Percentiles rank a stretch among this genome's conserved stretches.
phyloP scores from a whole-genome alignment of 2,888 invertebrate genomes.

The Lordiphosa fenestrarum region DNA sequence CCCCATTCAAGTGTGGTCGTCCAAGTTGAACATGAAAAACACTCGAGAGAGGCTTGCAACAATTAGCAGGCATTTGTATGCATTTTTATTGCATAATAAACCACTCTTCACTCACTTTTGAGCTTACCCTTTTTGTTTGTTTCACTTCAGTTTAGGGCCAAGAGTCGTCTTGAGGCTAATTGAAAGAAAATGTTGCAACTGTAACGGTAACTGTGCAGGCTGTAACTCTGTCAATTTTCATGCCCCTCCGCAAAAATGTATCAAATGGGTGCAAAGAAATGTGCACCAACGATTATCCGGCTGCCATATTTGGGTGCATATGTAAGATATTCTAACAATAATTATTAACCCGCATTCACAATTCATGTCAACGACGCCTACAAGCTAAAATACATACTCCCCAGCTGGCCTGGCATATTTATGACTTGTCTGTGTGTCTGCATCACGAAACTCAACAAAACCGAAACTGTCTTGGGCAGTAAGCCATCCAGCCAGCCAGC shows the following conservation, averaged over 20 bases:
- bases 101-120: constrained; percentile 11
- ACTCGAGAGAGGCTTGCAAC: constrained; percentile 36
- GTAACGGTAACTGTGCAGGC: not conserved
- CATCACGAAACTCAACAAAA: constrained; percentile 3
- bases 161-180: no score
- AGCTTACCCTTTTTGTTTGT: not conserved
- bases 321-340: constrained; percentile 41
- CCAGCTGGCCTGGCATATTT: constrained; percentile 54
- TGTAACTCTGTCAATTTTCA: constrained; percentile 4
- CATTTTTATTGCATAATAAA: constrained; percentile 55
- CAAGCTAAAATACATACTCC: constrained; percentile 25
- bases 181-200: constrained; percentile 21
- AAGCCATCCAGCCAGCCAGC: constrained; percentile 23
- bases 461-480: constrained; percentile 44
- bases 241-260: constrained; percentile 41
- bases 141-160: no score
- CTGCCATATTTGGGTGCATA: constrained; percentile 4
- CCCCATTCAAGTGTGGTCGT: constrained; percentile 16
- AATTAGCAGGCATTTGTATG: constrained; percentile 43
- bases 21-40: constrained; percentile 18
- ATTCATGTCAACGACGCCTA: constrained; percentile 47
- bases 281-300: not conserved
- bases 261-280: constrained; percentile 28
- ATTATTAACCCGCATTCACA: constrained; percentile 29
- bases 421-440: constrained; percentile 39